Evolutionary conservation across 2,888 invertebrate species (phyloP).

Genomic region (Drosophila meridiana): DNA sequence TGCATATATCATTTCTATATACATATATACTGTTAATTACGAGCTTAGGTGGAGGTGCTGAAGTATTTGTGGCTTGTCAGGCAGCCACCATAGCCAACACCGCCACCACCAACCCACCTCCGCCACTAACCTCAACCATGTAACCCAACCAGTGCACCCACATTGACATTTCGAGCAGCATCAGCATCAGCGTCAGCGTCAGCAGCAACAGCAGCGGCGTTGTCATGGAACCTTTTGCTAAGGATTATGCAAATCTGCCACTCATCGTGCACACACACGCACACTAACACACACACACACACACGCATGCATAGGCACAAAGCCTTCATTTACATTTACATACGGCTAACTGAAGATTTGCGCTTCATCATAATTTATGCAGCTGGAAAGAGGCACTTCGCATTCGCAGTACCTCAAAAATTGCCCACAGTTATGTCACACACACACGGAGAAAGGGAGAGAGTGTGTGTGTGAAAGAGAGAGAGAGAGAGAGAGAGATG

Average conservation of each 20-base stretch:
- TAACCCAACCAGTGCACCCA: constrained; percentile 32
- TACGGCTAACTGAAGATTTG: constrained; percentile 79
- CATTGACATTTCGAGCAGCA: constrained; percentile 74
- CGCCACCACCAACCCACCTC: not conserved
- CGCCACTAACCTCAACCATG: not conserved
- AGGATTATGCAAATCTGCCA: constrained; percentile 80
- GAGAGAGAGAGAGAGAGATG: not conserved
- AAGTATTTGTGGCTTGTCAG: constrained; percentile 64
- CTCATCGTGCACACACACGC: constrained; percentile 69
- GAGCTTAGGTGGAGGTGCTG: constrained; percentile 62
- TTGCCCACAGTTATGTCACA: constrained; percentile 71
- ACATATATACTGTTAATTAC: constrained; percentile 71
- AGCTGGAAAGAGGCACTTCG: constrained; percentile 62
- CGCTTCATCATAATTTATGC: constrained; percentile 80
- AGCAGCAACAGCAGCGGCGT: constrained; percentile 45
- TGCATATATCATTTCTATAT: constrained; percentile 4
- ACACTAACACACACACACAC: constrained; percentile 20
- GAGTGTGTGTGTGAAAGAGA: not conserved
- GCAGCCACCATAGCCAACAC: not conserved
- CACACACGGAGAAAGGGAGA: constrained; percentile 1
- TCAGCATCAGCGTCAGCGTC: constrained; percentile 62
- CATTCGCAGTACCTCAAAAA: constrained; percentile 75
- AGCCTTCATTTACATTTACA: constrained; percentile 78
- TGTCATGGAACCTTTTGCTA: constrained; percentile 80
- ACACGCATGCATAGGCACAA: constrained; percentile 46